A percentile compares a stretch with the other conserved stretches of the same genome.
phyloP scores from a whole-genome alignment of 2,113 vertebrate species.

The Dicentrarchus labrax region DNA sequence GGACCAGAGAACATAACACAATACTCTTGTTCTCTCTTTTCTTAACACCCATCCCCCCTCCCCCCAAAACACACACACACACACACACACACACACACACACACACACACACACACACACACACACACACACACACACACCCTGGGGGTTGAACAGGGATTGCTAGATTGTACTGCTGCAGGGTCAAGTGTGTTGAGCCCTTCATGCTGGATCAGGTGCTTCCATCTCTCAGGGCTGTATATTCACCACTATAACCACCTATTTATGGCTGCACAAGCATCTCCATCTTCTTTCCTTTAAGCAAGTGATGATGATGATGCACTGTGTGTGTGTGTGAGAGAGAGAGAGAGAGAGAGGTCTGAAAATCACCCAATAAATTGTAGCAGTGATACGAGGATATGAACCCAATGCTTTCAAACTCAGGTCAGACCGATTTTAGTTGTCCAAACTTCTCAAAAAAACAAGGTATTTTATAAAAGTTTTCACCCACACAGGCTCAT shows the following conservation, averaged over 20 bases:
- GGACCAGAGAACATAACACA: constrained; percentile 68
- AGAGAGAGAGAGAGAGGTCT: neutral
- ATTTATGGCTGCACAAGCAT: constrained; percentile 15
- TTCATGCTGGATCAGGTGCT: constrained; percentile 75
- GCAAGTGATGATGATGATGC: constrained; percentile 30
- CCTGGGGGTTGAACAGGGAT: constrained; percentile 67
- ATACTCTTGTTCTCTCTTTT: constrained; percentile 65
- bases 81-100: constrained; percentile 31
- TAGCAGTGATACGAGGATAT: neutral
- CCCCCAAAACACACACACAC: constrained; percentile 25
- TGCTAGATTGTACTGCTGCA: constrained; percentile 76
- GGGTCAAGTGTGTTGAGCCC: constrained; percentile 78
- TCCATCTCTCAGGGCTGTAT: constrained; percentile 64
- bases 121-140: constrained; percentile 26
- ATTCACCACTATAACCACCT: constrained; percentile 52
- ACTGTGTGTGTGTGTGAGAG: neutral
- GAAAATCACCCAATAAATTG: neutral
- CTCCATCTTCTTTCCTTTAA: constrained; percentile 63
- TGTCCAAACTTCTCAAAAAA: neutral
- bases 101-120: constrained; percentile 26
- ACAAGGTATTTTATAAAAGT: neutral
- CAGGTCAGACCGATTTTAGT: neutral
- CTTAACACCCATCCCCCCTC: constrained; percentile 52
- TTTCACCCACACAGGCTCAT: neutral
- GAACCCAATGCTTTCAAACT: neutral